Conservation (phyloP, 2,888 invertebrate species). For the Drosophila antonietae region DNA sequence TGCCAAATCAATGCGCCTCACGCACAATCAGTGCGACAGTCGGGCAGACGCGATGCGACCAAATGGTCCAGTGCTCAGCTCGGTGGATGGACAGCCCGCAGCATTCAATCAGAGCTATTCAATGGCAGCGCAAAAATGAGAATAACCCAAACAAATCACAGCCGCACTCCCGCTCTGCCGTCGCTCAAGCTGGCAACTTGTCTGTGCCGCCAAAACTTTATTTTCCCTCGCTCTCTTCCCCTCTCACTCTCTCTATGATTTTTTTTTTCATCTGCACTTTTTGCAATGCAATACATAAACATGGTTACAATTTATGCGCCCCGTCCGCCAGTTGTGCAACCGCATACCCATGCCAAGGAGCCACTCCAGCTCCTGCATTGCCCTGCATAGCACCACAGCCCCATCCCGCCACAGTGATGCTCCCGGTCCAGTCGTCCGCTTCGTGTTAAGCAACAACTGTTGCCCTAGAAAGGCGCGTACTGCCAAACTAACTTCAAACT, state of each 20-base stretch:
- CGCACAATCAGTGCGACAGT: slow-evolving; percentile 14
- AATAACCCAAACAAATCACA: slow-evolving; percentile 50
- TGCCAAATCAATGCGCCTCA: slow-evolving; percentile 27
- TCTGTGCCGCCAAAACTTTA: slow-evolving; percentile 41
- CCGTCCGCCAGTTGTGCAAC: slow-evolving; percentile 48
- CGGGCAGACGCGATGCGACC: slow-evolving; percentile 18
- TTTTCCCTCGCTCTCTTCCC: slow-evolving; percentile 1
- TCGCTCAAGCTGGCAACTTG: slow-evolving; percentile 42
- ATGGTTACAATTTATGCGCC: slow-evolving; percentile 58
- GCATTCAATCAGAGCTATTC: slow-evolving; percentile 59
- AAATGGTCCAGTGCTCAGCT: slow-evolving; percentile 23
- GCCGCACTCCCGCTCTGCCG: neutral
- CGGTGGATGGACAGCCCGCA: slow-evolving; percentile 25
- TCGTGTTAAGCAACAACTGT: slow-evolving; percentile 18
- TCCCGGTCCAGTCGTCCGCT: neutral
- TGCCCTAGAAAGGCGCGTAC: slow-evolving; percentile 58
- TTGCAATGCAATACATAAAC: slow-evolving; percentile 57
- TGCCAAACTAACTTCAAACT: slow-evolving; percentile 81
- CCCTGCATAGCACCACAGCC: no score
- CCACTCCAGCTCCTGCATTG: neutral
- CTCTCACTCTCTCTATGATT: neutral
- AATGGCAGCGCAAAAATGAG: slow-evolving; percentile 53
- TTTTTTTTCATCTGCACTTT: slow-evolving; percentile 29
- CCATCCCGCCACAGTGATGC: neutral
- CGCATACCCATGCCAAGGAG: slow-evolving; percentile 33